These are phyloP conservation scores for Agriopis marginaria DNA, from an alignment of 2,888 invertebrate genomes.

Conservation along the genomic window DNA sequence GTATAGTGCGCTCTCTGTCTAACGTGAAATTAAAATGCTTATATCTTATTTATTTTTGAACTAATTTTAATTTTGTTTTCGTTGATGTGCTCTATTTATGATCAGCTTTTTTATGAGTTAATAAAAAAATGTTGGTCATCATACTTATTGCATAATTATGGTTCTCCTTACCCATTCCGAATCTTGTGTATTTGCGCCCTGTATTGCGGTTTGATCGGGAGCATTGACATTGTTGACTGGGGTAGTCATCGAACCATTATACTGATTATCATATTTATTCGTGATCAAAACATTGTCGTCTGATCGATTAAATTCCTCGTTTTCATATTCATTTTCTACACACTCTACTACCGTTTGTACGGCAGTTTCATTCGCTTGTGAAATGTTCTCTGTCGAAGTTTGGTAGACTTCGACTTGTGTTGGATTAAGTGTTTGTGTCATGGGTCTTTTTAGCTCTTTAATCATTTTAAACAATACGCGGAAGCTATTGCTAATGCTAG, in stretches of 20 bases:
- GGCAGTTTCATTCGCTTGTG: constrained; percentile 14
- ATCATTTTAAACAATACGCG: constrained; percentile 58
- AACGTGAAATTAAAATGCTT: too few relatives aligned
- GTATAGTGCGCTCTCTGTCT: too few relatives aligned
- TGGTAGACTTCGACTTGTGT: background rate
- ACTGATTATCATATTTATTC: constrained; percentile 57
- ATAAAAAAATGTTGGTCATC: too few relatives aligned
- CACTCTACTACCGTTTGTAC: constrained; percentile 28
- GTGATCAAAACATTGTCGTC: constrained; percentile 64
- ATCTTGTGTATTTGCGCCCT: background rate
- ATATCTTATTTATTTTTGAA: too few relatives aligned
- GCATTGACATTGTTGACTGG: constrained; percentile 15
- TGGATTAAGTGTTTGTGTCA: background rate
- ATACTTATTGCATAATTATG: background rate
- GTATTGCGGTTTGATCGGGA: background rate
- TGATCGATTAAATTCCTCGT: constrained; percentile 57
- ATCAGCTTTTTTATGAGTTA: too few relatives aligned
- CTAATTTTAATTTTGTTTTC: too few relatives aligned
- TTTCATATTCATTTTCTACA: constrained; percentile 32
- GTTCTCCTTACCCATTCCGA: constrained; percentile 54
- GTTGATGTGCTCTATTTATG: too few relatives aligned
- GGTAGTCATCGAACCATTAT: constrained; percentile 27
- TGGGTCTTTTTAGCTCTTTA: constrained; percentile 55
- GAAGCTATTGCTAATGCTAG: constrained; percentile 60
- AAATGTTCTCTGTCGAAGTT: constrained; percentile 1